Conservation (phyloP, 2,113 vertebrate species). For the Misgurnus anguillicaudatus region DNA sequence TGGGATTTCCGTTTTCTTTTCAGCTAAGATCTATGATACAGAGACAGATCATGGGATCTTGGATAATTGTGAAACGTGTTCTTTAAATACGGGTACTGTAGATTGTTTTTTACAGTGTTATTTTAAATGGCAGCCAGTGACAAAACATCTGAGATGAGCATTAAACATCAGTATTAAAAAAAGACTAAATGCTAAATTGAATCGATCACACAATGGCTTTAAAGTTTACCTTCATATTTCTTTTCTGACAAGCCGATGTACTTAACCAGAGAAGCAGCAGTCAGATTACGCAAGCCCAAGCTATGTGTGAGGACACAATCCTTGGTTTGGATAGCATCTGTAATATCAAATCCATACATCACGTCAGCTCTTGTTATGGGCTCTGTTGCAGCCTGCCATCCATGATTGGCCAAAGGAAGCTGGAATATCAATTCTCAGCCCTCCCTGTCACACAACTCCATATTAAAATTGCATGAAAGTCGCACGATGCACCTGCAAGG, state of each 20-base stretch:
- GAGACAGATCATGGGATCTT: not conserved
- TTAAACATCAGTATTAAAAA: not conserved
- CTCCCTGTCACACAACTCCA: not conserved
- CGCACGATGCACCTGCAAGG: slow-evolving; percentile 40
- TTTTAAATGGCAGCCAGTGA: not conserved
- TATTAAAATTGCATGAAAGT: slow-evolving; percentile 47
- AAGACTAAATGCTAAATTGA: not conserved
- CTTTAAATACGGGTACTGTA: not conserved
- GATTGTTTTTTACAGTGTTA: not conserved
- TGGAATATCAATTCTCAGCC: slow-evolving; percentile 19
- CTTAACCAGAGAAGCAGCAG: not conserved
- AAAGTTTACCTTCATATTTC: not conserved
- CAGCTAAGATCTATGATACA: not conserved
- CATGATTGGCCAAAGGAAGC: slow-evolving; percentile 14
- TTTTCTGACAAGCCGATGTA: slow-evolving; percentile 17
- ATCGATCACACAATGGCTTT: slow-evolving; percentile 32
- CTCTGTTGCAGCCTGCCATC: not conserved
- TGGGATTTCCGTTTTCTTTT: slow-evolving; percentile 24
- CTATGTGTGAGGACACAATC: slow-evolving; percentile 20
- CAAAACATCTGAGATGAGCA: not conserved
- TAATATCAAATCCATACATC: slow-evolving; percentile 37
- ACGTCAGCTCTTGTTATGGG: not conserved
- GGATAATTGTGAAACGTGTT: not conserved
- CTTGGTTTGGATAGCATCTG: slow-evolving; percentile 8
- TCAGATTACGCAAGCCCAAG: slow-evolving; percentile 6